Conservation (phyloP, 2,113 vertebrate species). For the Osmerus eperlanus region DNA sequence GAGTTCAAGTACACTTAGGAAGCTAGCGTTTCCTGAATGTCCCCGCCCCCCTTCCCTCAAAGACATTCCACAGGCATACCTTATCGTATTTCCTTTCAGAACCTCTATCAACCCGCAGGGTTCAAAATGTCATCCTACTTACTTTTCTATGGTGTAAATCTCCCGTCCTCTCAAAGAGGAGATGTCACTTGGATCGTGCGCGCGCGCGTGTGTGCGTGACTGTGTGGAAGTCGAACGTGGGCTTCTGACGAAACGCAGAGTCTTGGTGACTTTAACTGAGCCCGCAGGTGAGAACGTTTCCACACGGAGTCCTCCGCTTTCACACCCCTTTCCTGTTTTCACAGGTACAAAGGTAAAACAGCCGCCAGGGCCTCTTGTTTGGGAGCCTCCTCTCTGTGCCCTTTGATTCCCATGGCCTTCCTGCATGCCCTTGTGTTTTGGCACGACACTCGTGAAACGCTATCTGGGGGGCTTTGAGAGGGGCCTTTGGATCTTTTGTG, state of each 20-base stretch:
- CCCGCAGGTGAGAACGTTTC: not conserved
- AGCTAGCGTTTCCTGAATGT: no score
- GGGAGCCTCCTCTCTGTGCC: constrained; percentile 1
- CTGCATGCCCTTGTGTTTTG: constrained; percentile 24
- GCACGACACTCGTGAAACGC: constrained; percentile 26
- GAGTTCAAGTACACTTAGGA: constrained; percentile 27
- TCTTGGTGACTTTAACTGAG: not conserved
- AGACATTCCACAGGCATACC: constrained; percentile 51
- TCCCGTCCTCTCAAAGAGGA: constrained; percentile 23
- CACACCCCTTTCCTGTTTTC: not conserved
- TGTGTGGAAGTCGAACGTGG: not conserved
- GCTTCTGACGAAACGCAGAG: not conserved
- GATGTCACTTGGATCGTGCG: constrained; percentile 17
- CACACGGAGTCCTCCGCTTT: not conserved
- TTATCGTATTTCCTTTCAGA: constrained; percentile 52
- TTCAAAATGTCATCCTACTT: constrained; percentile 45
- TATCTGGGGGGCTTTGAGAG: constrained; percentile 26
- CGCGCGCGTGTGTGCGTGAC: not conserved
- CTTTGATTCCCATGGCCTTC: constrained; percentile 29
- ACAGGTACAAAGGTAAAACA: not conserved
- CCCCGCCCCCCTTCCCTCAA: constrained; percentile 33
- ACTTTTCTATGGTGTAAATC: constrained; percentile 52
- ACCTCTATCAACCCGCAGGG: constrained; percentile 25
- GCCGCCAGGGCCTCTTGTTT: constrained; percentile 2
- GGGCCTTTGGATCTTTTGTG: not conserved